A percentile compares a stretch with the other conserved stretches of the same genome.
Evolutionary conservation across 2,797 vertebrate genomes (phyloP).

Genomic region (Galago senegalensis): DNA sequence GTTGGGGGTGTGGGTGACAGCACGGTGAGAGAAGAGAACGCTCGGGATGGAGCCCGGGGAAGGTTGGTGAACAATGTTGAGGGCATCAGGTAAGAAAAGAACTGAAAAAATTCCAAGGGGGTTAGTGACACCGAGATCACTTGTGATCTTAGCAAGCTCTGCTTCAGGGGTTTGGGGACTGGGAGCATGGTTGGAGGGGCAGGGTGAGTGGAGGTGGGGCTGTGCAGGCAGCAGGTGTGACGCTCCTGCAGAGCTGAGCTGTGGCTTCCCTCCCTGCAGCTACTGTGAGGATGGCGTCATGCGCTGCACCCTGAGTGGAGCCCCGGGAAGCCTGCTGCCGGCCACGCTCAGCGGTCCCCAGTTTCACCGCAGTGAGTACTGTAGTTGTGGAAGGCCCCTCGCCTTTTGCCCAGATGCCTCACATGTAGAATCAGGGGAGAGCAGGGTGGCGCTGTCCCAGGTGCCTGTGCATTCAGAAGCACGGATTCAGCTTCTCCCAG

Average conservation of each 20-base stretch:
- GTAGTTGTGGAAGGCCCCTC: accelerated
- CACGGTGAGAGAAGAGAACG: accelerated
- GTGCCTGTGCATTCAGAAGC: accelerated
- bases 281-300: conserved; percentile 97
- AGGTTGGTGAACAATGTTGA: neutral
- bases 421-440: accelerated
- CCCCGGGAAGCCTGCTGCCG: conserved; percentile 89
- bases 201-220: neutral
- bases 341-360: conserved; percentile 90
- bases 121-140: too few species aligned
- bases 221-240: accelerated
- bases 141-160: neutral
- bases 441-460: neutral
- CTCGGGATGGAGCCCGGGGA: neutral
- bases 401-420: neutral
- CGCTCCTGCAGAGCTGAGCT: accelerated
- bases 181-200: accelerated
- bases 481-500: accelerated
- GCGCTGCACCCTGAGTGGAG: conserved; percentile 93
- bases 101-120: neutral
- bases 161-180: neutral
- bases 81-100: neutral
- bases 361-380: conserved; percentile 93
- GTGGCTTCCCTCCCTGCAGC: conserved; percentile 87
- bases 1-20: neutral